These are phyloP conservation scores for Glomeris marginata DNA, from an alignment of 2,888 invertebrate genomes.

Conservation along the genomic window DNA sequence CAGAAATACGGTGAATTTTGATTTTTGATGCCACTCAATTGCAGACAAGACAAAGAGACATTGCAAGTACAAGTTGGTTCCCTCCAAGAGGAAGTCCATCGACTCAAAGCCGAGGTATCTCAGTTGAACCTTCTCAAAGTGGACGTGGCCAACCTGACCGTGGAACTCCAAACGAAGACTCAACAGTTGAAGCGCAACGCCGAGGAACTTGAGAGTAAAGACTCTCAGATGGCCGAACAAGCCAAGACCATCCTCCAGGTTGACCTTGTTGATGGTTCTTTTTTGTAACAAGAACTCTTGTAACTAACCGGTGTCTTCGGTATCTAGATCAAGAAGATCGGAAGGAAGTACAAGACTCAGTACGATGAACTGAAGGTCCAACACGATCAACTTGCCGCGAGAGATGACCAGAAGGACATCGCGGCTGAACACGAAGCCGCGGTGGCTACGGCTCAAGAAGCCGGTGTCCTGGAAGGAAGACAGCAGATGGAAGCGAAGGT, in stretches of 20 bases:
- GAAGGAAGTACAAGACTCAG: slow-evolving; percentile 78
- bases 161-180: no score
- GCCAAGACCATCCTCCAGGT: slow-evolving; percentile 38
- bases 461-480: slow-evolving; percentile 13
- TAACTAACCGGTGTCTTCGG: no score
- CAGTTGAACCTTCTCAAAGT: slow-evolving; percentile 43
- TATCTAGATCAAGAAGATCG: slow-evolving; percentile 73
- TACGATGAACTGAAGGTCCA: slow-evolving; percentile 17
- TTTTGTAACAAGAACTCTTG: slow-evolving; percentile 19
- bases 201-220: slow-evolving; percentile 37
- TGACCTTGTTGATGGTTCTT: slow-evolving; percentile 5
- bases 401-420: neutral
- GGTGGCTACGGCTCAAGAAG: slow-evolving; percentile 24
- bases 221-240: slow-evolving; percentile 48
- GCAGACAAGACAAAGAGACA: slow-evolving; percentile 29
- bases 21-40: neutral
- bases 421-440: neutral
- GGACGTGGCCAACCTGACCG: no score
- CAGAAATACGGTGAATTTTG: neutral
- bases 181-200: slow-evolving; percentile 19
- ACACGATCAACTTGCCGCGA: slow-evolving; percentile 10
- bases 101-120: slow-evolving; percentile 15
- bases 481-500: slow-evolving; percentile 32
- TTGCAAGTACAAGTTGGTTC: slow-evolving; percentile 37
- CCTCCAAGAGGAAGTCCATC: slow-evolving; percentile 23